These are phyloP conservation scores for Cyrtonyx montezumae DNA, from an alignment of 2,113 vertebrate species.

Conservation along the genomic window DNA sequence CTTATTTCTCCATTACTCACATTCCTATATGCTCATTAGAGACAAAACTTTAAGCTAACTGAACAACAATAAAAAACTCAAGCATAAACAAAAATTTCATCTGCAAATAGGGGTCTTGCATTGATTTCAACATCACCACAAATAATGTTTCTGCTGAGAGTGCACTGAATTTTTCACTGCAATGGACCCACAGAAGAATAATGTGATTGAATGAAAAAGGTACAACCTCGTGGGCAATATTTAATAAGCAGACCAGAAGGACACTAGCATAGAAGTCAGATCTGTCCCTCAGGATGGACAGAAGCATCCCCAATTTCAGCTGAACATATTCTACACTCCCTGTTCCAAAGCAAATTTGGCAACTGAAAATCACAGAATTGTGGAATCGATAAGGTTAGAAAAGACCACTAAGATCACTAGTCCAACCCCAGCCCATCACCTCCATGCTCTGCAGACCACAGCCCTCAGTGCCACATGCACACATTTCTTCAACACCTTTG, in stretches of 20 bases:
- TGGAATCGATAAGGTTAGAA: no score
- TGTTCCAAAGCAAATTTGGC: not conserved
- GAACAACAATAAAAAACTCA: not conserved
- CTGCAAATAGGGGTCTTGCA: not conserved
- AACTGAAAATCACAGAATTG: not conserved
- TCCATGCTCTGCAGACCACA: no score
- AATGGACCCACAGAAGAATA: not conserved
- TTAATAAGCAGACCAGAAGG: not conserved
- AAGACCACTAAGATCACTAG: no score
- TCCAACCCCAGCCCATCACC: no score
- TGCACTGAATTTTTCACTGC: not conserved
- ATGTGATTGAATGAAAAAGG: not conserved
- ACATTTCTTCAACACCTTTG: no score
- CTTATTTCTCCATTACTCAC: not conserved
- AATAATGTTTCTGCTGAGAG: not conserved
- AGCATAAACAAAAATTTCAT: slow-evolving; percentile 3
- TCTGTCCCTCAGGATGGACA: not conserved
- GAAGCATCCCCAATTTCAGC: not conserved
- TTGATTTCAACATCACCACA: not conserved
- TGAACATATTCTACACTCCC: fast-evolving
- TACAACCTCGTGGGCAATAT: not conserved
- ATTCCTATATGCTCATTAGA: not conserved
- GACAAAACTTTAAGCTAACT: not conserved
- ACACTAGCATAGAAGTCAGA: not conserved
- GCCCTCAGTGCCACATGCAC: no score